Percentiles rank a stretch among this genome's conserved stretches.
phyloP scores from a whole-genome alignment of 2,797 vertebrate species.

The Siniperca undulata region DNA sequence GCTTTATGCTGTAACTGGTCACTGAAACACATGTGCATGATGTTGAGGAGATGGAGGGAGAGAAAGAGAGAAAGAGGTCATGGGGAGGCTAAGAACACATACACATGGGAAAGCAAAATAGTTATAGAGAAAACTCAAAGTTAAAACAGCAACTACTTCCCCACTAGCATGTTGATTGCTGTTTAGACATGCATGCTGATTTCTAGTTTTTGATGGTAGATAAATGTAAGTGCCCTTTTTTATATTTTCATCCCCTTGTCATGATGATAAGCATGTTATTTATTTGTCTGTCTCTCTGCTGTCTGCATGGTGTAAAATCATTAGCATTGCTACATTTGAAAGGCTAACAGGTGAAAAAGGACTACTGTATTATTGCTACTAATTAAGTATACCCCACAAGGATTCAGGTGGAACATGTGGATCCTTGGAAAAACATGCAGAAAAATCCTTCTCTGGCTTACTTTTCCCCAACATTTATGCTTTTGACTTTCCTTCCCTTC shows the following conservation, averaged over 20 bases:
- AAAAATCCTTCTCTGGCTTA: conserved; percentile 40
- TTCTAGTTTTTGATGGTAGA: background rate
- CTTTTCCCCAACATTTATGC: conserved; percentile 40
- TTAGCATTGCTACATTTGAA: background rate
- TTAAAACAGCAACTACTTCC: background rate
- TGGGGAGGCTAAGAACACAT: conserved; percentile 45
- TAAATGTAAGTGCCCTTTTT: background rate
- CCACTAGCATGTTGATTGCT: background rate
- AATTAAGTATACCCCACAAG: background rate
- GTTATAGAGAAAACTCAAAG: conserved; percentile 1
- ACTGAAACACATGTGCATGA: conserved; percentile 66
- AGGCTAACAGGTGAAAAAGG: conserved; percentile 21
- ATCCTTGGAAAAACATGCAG: conserved; percentile 35
- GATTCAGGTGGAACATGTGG: conserved; percentile 38
- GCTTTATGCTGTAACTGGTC: conserved; percentile 48
- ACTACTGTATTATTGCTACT: background rate
- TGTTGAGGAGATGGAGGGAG: conserved; percentile 38
- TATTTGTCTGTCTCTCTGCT: background rate
- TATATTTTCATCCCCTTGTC: background rate
- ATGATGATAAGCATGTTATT: background rate
- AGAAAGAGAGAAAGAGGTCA: conserved; percentile 49
- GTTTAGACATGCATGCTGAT: background rate
- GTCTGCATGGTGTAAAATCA: background rate
- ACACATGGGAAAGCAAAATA: conserved; percentile 44
- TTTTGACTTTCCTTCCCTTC: conserved; percentile 53